Evolutionary conservation across 2,888 invertebrate species (phyloP).

Genomic region (Pseudolycoriella hygida): DNA sequence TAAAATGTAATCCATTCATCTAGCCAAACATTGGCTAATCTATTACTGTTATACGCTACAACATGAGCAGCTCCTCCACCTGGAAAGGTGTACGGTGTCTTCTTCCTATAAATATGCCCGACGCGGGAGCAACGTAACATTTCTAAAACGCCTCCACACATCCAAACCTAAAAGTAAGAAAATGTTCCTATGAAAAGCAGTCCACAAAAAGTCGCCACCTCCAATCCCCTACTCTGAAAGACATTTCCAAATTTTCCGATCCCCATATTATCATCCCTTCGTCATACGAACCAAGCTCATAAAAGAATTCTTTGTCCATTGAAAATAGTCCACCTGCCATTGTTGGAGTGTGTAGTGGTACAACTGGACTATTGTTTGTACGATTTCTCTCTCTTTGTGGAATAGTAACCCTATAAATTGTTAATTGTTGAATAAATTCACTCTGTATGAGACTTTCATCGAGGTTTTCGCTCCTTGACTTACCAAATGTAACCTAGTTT

Average conservation of each 20-base stretch:
- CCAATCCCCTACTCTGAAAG: constrained; percentile 6
- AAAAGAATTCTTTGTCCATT: constrained; percentile 15
- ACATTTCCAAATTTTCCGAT: constrained; percentile 12
- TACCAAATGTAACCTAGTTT: constrained; percentile 3
- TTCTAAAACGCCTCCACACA: constrained; percentile 16
- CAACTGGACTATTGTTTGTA: constrained; percentile 32
- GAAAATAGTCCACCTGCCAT: constrained; percentile 14
- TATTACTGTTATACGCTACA: constrained; percentile 58
- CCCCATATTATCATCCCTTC: constrained; percentile 17
- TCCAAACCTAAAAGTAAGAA: constrained; percentile 10
- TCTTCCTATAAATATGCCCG: constrained; percentile 19
- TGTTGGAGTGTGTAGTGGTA: constrained; percentile 7
- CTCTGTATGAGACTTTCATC: too few species aligned
- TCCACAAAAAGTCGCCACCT: too few species aligned
- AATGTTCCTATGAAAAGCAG: too few species aligned
- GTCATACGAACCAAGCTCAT: constrained; percentile 15
- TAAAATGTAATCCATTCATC: constrained; percentile 70
- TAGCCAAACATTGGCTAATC: constrained; percentile 68
- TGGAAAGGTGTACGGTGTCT: constrained; percentile 71
- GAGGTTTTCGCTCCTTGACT: too few species aligned
- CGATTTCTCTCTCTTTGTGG: constrained; percentile 54
- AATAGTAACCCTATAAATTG: constrained; percentile 54
- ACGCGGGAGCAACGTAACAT: constrained; percentile 17
- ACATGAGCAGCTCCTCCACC: constrained; percentile 57
- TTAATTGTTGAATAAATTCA: neutral